phyloP scores from a whole-genome alignment of 1,140 invertebrate species.

The Halesus radiatus region DNA sequence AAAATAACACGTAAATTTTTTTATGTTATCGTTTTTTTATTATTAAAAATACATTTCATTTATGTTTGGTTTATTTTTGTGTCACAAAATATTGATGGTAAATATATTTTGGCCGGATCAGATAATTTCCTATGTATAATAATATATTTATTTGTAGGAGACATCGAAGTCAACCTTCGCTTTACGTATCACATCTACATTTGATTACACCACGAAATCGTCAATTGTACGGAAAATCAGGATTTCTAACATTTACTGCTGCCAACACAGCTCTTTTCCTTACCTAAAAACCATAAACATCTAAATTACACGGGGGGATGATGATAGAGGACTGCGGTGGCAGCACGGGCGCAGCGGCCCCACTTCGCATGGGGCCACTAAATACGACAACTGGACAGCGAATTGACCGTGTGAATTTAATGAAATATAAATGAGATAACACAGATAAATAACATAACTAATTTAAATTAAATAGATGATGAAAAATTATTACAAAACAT shows the following conservation, averaged over 20 bases:
- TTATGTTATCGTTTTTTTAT: constrained; percentile 48
- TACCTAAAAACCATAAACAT: constrained; percentile 24
- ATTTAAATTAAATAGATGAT: too few species aligned
- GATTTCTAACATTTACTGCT: constrained; percentile 44
- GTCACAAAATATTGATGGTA: constrained; percentile 55
- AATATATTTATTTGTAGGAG: constrained; percentile 23
- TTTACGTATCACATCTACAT: constrained; percentile 19
- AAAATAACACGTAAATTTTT: constrained; percentile 54
- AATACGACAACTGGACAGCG: background rate
- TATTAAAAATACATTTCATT: constrained; percentile 54
- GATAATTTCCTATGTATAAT: constrained; percentile 32
- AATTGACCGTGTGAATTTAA: background rate
- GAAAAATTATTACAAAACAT: too few species aligned
- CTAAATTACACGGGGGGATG: constrained; percentile 12
- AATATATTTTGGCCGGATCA: constrained; percentile 54
- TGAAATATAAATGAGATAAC: constrained; percentile 5
- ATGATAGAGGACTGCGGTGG: background rate
- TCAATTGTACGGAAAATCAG: constrained; percentile 55
- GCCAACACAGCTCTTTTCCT: constrained; percentile 9
- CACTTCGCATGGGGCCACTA: background rate
- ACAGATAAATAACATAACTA: too few species aligned
- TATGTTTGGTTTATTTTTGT: constrained; percentile 48
- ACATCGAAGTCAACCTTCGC: too few species aligned
- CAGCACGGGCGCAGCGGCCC: too few species aligned
- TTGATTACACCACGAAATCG: background rate